phyloP scores from a whole-genome alignment of 2,113 vertebrate species.

The Poeciliopsis turrubarensis region DNA sequence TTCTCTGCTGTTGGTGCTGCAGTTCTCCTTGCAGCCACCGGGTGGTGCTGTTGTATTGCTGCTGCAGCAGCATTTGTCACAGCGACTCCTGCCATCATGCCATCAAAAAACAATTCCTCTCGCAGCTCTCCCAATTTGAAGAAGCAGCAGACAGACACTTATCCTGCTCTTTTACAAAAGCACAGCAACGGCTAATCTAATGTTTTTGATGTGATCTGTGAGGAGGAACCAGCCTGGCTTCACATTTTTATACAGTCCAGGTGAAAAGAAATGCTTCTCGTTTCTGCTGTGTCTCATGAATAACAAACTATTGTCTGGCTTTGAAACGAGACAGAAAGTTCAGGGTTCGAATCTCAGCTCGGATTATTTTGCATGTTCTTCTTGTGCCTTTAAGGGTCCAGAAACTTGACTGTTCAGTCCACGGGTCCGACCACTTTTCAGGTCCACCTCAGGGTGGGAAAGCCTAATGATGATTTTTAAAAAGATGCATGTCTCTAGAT shows the following conservation, averaged over 20 bases:
- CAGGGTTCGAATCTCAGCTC: too few relatives aligned
- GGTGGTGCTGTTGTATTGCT: slow-evolving; percentile 67
- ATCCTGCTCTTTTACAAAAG: slow-evolving; percentile 50
- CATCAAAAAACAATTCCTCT: slow-evolving; percentile 58
- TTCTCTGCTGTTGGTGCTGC: neutral
- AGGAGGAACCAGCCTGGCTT: neutral
- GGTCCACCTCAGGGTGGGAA: too few relatives aligned
- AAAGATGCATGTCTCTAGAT: too few relatives aligned
- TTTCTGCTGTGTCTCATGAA: too few relatives aligned
- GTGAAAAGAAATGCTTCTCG: neutral
- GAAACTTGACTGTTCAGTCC: too few relatives aligned
- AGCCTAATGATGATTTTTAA: too few relatives aligned
- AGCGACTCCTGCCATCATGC: slow-evolving; percentile 48
- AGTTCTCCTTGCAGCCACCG: slow-evolving; percentile 51
- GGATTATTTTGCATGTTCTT: too few relatives aligned
- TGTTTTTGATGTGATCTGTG: slow-evolving; percentile 48
- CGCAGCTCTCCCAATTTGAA: slow-evolving; percentile 47
- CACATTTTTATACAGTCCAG: neutral
- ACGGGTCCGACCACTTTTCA: too few relatives aligned
- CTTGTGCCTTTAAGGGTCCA: too few relatives aligned
- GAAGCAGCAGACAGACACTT: slow-evolving; percentile 49
- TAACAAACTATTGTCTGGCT: too few relatives aligned
- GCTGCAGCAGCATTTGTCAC: neutral
- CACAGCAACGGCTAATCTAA: slow-evolving; percentile 9
- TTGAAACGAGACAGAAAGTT: too few relatives aligned